Evolutionary conservation across 2,888 invertebrate genomes (phyloP).

Genomic region (Dromius quadrimaculatus): DNA sequence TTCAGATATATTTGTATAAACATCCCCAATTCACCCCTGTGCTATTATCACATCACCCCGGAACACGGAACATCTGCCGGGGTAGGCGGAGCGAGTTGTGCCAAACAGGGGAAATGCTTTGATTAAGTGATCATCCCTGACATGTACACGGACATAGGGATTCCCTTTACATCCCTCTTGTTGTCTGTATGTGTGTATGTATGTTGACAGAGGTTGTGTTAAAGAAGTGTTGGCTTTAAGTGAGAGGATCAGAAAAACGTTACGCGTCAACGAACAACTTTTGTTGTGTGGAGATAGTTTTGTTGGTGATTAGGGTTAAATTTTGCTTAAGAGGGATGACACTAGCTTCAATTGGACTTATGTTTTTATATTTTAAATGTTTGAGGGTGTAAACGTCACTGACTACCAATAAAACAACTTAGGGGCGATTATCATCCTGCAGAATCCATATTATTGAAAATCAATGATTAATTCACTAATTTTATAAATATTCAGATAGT

Average conservation of each 20-base stretch:
- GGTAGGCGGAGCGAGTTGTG: neutral
- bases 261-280: slow-evolving; percentile 23
- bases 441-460: neutral
- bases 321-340: neutral
- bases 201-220: slow-evolving; percentile 21
- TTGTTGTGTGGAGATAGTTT: slow-evolving; percentile 21
- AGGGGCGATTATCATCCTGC: no score
- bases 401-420: no score
- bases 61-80: slow-evolving; percentile 49
- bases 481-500: slow-evolving; percentile 6
- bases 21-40: neutral
- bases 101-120: slow-evolving; percentile 11
- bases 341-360: no score
- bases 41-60: neutral
- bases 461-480: neutral
- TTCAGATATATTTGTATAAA: neutral
- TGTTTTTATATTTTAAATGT: no score
- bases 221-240: slow-evolving; percentile 4
- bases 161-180: neutral
- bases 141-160: slow-evolving; percentile 11
- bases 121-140: slow-evolving; percentile 50
- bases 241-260: no score
- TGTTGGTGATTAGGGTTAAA: neutral
- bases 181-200: neutral
- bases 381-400: no score